These are phyloP conservation scores for Corythornis vintsioides DNA, from an alignment of 2,113 vertebrate genomes.

Conservation along the genomic window DNA sequence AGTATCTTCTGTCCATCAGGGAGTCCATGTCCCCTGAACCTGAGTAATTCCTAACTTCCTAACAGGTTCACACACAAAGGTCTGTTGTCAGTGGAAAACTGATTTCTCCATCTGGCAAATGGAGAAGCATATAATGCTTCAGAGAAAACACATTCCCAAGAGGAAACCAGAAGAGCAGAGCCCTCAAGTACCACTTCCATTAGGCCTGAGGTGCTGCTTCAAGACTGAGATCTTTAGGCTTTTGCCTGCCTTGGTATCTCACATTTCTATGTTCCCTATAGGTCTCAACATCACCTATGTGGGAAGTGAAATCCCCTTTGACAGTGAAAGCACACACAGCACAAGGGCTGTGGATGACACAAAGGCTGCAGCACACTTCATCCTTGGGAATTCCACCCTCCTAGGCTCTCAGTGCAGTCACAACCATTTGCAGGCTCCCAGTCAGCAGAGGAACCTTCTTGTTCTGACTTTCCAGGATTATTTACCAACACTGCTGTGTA, in stretches of 20 bases:
- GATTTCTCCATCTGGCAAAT: not conserved
- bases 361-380: not conserved
- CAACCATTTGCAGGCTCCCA: not conserved
- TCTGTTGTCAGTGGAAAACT: not conserved
- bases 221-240: not conserved
- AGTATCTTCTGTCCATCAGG: too few relatives aligned
- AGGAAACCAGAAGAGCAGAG: not conserved
- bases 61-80: not conserved
- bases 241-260: not conserved
- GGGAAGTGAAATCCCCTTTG: not conserved
- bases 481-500: conserved; percentile 26
- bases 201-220: not conserved
- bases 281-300: not conserved
- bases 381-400: not conserved
- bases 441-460: not conserved
- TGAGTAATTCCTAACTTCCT: too few relatives aligned
- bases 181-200: not conserved
- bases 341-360: not conserved
- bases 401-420: not conserved
- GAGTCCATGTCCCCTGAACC: too few relatives aligned
- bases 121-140: not conserved
- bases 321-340: not conserved
- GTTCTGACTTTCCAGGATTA: not conserved
- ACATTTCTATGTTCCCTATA: not conserved
- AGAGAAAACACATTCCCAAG: not conserved